Evolutionary conservation across 2,888 invertebrate genomes (phyloP), one percentile per base, ranked within the genome.

Genomic region (Plusia festucae): DNA sequence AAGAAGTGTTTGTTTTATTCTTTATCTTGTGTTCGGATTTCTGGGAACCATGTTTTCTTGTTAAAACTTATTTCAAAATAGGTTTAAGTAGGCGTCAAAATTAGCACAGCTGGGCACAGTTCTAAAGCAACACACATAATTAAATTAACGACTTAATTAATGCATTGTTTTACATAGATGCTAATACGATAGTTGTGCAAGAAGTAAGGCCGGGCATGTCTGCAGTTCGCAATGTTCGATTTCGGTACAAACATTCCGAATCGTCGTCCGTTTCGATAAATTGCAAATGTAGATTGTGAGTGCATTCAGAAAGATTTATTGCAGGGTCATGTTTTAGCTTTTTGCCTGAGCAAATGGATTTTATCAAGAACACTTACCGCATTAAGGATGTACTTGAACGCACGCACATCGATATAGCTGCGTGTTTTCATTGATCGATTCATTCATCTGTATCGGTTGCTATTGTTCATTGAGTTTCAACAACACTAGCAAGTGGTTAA

Each of bases 291-390:
- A 84, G 83, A 82, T 87, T 85, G 89, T 86, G 85, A 93, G 89
- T 90, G 91, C 90, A 89, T 86, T 89, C 85, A 81, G 70, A 85
- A 87, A 85, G 90, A 93, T 94, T 93, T 93, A 93, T 92, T 84
- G 87, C 86, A 82, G 76, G 82, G 76, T 84, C 87, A 85, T 85
- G 85, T 77, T 84, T 78, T 81, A 79, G 85, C 84, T 88, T 87
- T 88, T 86, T 90, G 87, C 84, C 82, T 85, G 77, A 79, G 79
- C 85, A 83, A 90, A 84, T 88, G 87, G 86, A 85, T 87, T 89
- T 88, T 79, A 82, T 79, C 79, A 70, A 65, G 78, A 72, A 77
- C 71, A 66, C 66, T 76, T 72, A 70, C 65, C 79, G 74, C 78
- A 76, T 79, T 70, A 63, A 64, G 76, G 54, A 56, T 67, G 60